These are phyloP conservation scores for Oncorhynchus kisutch DNA, from an alignment of 2,113 vertebrate genomes.

Conservation along the genomic window DNA sequence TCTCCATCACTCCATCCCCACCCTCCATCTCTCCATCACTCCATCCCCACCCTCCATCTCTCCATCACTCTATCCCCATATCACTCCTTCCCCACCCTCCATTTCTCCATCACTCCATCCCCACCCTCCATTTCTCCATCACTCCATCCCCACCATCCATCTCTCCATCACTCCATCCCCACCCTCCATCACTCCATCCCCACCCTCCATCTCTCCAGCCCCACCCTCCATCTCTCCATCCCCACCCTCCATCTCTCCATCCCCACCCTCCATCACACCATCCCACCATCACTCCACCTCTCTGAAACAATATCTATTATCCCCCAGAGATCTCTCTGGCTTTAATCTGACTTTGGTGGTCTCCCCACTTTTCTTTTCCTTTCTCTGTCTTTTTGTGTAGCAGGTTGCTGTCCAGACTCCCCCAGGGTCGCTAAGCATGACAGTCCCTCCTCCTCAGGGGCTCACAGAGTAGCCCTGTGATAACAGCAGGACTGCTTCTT, in stretches of 20 bases:
- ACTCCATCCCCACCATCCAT: background rate
- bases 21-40: conserved; percentile 4
- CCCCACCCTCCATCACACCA: background rate
- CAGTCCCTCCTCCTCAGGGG: background rate
- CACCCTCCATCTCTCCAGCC: background rate
- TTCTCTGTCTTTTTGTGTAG: conserved; percentile 44
- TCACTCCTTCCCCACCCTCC: background rate
- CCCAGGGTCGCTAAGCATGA: conserved; percentile 29
- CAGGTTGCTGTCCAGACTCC: background rate
- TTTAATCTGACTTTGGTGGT: background rate
- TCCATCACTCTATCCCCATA: background rate
- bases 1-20: no score
- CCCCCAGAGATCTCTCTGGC: background rate
- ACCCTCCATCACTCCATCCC: background rate
- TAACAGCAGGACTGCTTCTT: background rate
- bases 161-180: background rate
- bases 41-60: background rate
- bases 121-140: conserved; percentile 1
- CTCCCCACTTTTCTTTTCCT: conserved; percentile 1
- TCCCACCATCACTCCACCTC: background rate
- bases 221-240: background rate
- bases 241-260: background rate
- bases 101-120: background rate
- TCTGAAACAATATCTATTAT: background rate
- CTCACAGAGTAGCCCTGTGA: background rate